Percentiles rank a stretch among this genome's conserved stretches.
Evolutionary conservation across 2,888 invertebrate species (phyloP).

Genomic region (Ypsolopha scabrella): DNA sequence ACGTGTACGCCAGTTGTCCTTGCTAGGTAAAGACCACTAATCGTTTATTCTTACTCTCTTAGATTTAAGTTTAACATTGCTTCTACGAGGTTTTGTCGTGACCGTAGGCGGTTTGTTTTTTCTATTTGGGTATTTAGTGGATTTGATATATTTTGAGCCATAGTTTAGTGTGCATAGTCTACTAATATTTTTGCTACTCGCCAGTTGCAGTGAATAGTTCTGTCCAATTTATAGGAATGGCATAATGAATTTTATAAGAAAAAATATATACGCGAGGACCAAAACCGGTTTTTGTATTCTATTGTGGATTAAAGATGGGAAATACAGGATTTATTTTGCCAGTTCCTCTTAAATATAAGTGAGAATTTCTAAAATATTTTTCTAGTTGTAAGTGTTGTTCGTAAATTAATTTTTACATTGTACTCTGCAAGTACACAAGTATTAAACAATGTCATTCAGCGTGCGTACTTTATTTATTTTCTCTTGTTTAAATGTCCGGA

Average conservation of each 20-base stretch:
- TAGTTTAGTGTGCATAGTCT: slow-evolving; percentile 57
- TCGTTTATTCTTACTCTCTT: slow-evolving; percentile 44
- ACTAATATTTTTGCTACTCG: slow-evolving; percentile 67
- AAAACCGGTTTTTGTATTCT: slow-evolving; percentile 48
- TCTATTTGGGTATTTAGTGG: slow-evolving; percentile 60
- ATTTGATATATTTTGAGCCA: slow-evolving; percentile 61
- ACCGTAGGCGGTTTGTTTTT: slow-evolving; percentile 35
- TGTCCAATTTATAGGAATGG: slow-evolving; percentile 63
- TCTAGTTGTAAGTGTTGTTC: slow-evolving; percentile 60
- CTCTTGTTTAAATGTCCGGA: background rate
- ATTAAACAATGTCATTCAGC: slow-evolving; percentile 8
- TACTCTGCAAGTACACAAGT: slow-evolving; percentile 35
- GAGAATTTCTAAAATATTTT: slow-evolving; percentile 69
- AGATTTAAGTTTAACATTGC: slow-evolving; percentile 56
- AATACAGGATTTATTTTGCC: slow-evolving; percentile 68
- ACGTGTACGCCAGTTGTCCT: slow-evolving; percentile 23
- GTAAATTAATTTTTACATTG: slow-evolving; percentile 57
- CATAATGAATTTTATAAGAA: slow-evolving; percentile 45
- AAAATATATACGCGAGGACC: slow-evolving; percentile 44
- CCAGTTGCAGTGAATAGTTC: slow-evolving; percentile 44
- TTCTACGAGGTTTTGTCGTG: slow-evolving; percentile 48
- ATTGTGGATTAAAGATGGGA: slow-evolving; percentile 31
- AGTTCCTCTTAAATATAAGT: slow-evolving; percentile 68
- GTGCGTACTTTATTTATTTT: slow-evolving; percentile 1
- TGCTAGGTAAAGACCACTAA: slow-evolving; percentile 27